Evolutionary conservation across 2,888 invertebrate genomes (phyloP), one percentile per base, ranked within the genome.

Genomic region (Incurvaria masculella): DNA sequence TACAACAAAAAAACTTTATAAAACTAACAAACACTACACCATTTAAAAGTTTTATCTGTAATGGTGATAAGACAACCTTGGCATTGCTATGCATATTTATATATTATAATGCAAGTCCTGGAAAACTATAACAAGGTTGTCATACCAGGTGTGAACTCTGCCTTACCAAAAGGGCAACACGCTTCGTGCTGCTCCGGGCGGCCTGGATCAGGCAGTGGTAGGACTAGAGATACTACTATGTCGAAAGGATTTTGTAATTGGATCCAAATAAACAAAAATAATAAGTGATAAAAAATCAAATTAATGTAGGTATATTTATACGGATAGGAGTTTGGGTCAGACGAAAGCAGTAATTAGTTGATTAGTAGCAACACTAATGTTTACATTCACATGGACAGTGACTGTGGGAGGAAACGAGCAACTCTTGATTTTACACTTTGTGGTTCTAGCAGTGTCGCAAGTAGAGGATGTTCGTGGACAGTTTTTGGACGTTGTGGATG

Each of bases 111-210:
- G 65, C 60, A 62, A 68, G 55, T 55, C 56, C 59, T 63, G 59
- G 59, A 60, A 58, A 63, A 64, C n/a, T n/a, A n/a, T 23, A 33
- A 14, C 33, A 33, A 33, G 33, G 8, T 33, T n/a, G 11, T 3
- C 4, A 4, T 33, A 33, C 14, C 33, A 14, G n/a, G 14, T 14
- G 11, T 33, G 33, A 8, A 33, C 33, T 4, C 8, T 48, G 57
- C 73, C 86, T 88, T 88, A 88, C 88, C 87, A 79, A 90, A 84
- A 72, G 90, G 89, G 81, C 91, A 91, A 86, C 90, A 90, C 79
- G 89, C 88, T 81, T 91, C 91, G 82, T 91, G 91, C 86, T 91
- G 89, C 81, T 88, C 88, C 69, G 91, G 90, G 80, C 89, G 88
- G 75, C 88, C 84, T 70, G 91, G 90, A 79, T 91, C 87, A 75